Percentiles rank a stretch among this genome's conserved stretches.
Conservation (phyloP, 2,113 vertebrate species). For the Bubalus kerabau region DNA sequence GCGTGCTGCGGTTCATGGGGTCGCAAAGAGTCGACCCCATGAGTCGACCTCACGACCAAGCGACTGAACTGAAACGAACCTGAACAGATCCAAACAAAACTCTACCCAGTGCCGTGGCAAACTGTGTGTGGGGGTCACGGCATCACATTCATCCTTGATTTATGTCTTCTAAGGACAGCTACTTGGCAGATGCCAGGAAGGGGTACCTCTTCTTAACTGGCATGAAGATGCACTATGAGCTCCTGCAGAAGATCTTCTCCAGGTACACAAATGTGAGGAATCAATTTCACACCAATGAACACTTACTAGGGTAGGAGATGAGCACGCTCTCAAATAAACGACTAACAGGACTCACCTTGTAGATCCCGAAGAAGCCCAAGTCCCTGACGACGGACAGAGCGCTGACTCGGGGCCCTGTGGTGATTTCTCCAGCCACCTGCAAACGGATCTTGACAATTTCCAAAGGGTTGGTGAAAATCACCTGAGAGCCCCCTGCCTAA, state of each 20-base stretch:
- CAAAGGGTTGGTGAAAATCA: conserved; percentile 98
- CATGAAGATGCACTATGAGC: neutral
- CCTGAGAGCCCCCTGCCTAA: conserved; percentile 97
- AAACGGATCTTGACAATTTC: conserved; percentile 94
- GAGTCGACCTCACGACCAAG: too few relatives aligned
- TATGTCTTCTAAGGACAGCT: neutral
- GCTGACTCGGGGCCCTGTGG: conserved; percentile 94
- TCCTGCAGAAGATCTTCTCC: neutral
- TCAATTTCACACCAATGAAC: neutral
- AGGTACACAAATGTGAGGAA: neutral
- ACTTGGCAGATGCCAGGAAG: neutral
- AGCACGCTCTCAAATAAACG: neutral
- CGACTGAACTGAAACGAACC: too few relatives aligned
- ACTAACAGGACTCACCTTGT: conserved; percentile 86
- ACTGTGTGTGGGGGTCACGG: fast-evolving
- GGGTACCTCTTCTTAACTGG: neutral
- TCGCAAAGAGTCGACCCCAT: too few relatives aligned
- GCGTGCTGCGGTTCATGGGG: too few relatives aligned
- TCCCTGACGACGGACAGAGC: conserved; percentile 92
- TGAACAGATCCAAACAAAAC: neutral
- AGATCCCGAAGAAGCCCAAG: conserved; percentile 96
- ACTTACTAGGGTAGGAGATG: neutral
- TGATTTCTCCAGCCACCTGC: conserved; percentile 94
- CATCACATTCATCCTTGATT: too few relatives aligned
- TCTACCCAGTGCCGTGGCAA: neutral